These are phyloP conservation scores for Solea solea DNA, from an alignment of 2,113 vertebrate genomes.

Conservation along the genomic window DNA sequence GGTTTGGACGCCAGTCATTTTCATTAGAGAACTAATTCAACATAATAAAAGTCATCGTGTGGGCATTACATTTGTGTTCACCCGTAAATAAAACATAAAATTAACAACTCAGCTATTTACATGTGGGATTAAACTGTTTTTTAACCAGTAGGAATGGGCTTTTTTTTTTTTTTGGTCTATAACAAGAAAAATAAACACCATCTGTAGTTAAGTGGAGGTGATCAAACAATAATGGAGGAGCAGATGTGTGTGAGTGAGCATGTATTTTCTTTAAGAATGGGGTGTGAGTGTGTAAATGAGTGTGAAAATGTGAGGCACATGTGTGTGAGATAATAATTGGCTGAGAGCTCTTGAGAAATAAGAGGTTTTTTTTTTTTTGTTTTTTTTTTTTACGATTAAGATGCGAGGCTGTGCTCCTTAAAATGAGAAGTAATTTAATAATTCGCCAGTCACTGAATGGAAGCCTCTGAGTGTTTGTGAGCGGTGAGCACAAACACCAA, in stretches of 20 bases:
- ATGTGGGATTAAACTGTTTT: too few species aligned
- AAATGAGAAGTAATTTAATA: constrained; percentile 29
- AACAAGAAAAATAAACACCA: neutral
- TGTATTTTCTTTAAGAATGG: constrained; percentile 18
- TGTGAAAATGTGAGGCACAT: constrained; percentile 30
- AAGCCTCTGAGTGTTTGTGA: constrained; percentile 10
- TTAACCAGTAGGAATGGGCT: too few species aligned
- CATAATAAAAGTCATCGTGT: too few species aligned
- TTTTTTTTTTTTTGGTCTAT: neutral
- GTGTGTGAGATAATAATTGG: constrained; percentile 21
- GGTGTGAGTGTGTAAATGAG: constrained; percentile 49
- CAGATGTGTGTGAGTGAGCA: constrained; percentile 16
- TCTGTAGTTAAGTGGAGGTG: neutral
- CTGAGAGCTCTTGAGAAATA: neutral
- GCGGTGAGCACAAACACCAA: neutral
- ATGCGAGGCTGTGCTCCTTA: constrained; percentile 1
- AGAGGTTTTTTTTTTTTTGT: constrained; percentile 8
- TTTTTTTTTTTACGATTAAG: constrained; percentile 3
- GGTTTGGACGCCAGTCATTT: too few species aligned
- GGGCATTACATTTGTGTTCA: too few species aligned
- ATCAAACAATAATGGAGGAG: constrained; percentile 11
- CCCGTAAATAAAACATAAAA: too few species aligned
- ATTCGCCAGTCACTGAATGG: constrained; percentile 25
- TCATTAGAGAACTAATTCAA: too few species aligned
- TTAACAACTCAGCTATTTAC: too few species aligned